Base-by-base conservation (phyloP, 2,888 invertebrate species). In the Lycia hirtaria region DNA sequence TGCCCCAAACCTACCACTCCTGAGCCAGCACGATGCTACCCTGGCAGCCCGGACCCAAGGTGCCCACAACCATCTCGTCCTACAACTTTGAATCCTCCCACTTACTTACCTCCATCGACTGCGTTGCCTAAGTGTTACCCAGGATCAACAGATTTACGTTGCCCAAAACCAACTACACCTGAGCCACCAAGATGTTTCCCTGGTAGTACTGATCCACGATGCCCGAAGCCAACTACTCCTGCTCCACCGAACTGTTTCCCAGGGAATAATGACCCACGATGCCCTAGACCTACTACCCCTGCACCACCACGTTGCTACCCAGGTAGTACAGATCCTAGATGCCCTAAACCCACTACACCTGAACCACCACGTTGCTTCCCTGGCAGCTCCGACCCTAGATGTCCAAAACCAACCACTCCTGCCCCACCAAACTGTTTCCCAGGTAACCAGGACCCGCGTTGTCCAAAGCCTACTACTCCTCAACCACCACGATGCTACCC, bases 111-210 rank as follows among this genome's bases (percentile, higher is more conserved):
- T 83, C 0, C 68, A 79, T 26, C 81, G 72, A 63, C 38, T 14
- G 75, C 22, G 38, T 69, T 85, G 35, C 80, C 86, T 38, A 80
- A 84, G 62, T 78, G 80, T 35, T 77, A 62, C 57, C 87, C 87
- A 12, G 86, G 86, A 24, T 79, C 75, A n/a, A 71, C 62, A 4
- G 82, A 82, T 44, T 69, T 80, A 17, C 57, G 80, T 28, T 77
- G 73, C 49, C 69, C 78, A 0, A 60, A 64, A 38, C 73, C 80
- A 3, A 75, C 80, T 0, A 75, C 73, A 0, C 64, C 73, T 0
- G 64, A 59, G 0, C 73, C 69, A 54, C 70, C 83, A 56, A 60
- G 65, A 43, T 67, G 70, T 26, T 72, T 58, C 60, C 68, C 72
- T 17, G 69, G 68, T 10, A 65, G 60, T 15, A 60, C 58, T 0